Base-by-base conservation (phyloP, 2,888 invertebrate species). In the Megastigmus dorsalis region DNA sequence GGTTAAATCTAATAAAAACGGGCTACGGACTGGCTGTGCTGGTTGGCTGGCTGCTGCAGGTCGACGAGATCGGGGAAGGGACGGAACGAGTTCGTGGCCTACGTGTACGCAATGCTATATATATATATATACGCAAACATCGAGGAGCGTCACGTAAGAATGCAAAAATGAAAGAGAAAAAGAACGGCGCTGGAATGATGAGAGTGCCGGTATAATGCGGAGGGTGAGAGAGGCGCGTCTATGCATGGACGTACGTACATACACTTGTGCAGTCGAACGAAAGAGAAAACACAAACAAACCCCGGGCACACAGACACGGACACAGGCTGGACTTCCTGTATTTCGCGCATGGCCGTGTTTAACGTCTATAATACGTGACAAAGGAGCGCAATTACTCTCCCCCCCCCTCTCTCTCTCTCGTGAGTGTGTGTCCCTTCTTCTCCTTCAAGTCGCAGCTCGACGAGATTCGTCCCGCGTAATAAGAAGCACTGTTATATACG, bases 1-100 rank as follows among this genome's bases (percentile, higher is more conserved):
- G 82, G 82, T 79, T 80, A 82, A 81, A 81, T 82, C 79, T 82
- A 83, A 75, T 75, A 84, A 84, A 83, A 85, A 81, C 33, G 50
- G 75, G 65, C 67, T 78, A 79, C 75, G 80, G 79, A 78, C 77
- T 77, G 77, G 77, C 71, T 78, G 78, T 66, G 79, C 68, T n/a
- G n/a, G n/a, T n/a, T n/a, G n/a, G n/a, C n/a, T n/a, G n/a, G 76
- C 78, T 67, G 74, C 74, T 50, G 52, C 30, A 9, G 33, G 69
- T 78, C 77, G 77, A 78, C 45, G 76, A 75, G 76, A 79, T 78
- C 78, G 77, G 71, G 74, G 74, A 75, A 43, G 48, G 74, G 50
- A 43, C 10, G 45, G 41, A 71, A 65, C 70, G 70, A 62, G 70
- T 70, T 70, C 68, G 28, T n/a, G 33, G 55, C 55, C 10, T 33